These are phyloP conservation scores for Cyphomyrus plagiostoma DNA, from an alignment of 2,113 vertebrate species.

Conservation along the genomic window DNA sequence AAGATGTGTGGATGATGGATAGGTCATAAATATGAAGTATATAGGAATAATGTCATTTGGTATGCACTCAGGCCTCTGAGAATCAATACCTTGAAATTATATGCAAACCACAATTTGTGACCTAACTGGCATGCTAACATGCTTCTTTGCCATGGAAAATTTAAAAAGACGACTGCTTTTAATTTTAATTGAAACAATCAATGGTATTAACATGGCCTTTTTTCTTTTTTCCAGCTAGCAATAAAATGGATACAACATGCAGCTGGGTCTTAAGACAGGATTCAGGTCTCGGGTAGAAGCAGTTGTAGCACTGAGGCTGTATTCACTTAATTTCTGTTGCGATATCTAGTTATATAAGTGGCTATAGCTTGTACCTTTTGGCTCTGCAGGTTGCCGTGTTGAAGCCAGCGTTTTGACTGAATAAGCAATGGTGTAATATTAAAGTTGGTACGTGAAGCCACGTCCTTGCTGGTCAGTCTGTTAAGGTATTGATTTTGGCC, in stretches of 20 bases:
- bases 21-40: background rate
- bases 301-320: background rate
- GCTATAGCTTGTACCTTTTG: background rate
- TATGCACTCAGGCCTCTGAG: background rate
- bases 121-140: background rate
- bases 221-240: background rate
- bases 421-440: background rate
- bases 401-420: background rate
- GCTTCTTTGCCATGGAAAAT: background rate
- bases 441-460: background rate
- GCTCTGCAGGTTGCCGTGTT: background rate
- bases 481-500: background rate
- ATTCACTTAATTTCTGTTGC: background rate
- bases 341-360: background rate
- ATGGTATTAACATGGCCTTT: background rate
- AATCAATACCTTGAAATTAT: background rate
- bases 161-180: background rate
- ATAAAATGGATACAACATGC: background rate
- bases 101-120: background rate
- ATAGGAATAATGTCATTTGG: background rate
- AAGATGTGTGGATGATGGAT: background rate
- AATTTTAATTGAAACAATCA: background rate
- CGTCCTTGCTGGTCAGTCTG: background rate
- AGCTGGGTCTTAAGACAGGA: background rate
- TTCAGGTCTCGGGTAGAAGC: background rate